phyloP scores from a whole-genome alignment of 2,888 invertebrate species.

The Aspidapion aeneum region DNA sequence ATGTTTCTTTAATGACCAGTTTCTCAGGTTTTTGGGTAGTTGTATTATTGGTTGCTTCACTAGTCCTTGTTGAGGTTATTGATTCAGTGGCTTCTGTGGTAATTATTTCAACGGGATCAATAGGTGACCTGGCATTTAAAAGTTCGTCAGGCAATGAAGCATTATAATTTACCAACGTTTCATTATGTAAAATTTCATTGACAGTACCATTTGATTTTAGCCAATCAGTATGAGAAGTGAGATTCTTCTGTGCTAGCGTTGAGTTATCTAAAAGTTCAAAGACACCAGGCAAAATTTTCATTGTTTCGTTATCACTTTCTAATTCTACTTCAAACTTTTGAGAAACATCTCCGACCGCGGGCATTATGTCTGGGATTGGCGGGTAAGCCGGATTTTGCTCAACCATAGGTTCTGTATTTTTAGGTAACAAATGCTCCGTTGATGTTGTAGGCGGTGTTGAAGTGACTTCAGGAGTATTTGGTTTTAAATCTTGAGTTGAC shows the following conservation, averaged over 20 bases:
- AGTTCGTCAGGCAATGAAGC: slow-evolving; percentile 36
- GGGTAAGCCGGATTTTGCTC: slow-evolving; percentile 54
- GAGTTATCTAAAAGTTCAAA: slow-evolving; percentile 37
- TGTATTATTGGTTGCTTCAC: slow-evolving; percentile 16
- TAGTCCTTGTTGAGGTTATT: slow-evolving; percentile 7
- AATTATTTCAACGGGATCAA: slow-evolving; percentile 29
- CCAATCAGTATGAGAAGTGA: slow-evolving; percentile 37
- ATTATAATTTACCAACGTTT: slow-evolving; percentile 31
- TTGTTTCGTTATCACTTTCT: slow-evolving; percentile 23
- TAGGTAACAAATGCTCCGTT: background rate
- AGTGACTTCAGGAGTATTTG: background rate
- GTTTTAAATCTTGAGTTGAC: no score
- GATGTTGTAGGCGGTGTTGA: background rate
- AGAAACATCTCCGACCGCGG: slow-evolving; percentile 33
- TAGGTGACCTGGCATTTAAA: slow-evolving; percentile 34
- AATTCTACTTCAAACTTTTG: slow-evolving; percentile 27
- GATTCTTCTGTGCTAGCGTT: slow-evolving; percentile 28
- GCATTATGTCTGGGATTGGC: slow-evolving; percentile 52
- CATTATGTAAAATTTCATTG: slow-evolving; percentile 11
- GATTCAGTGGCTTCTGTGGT: slow-evolving; percentile 17
- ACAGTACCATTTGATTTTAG: slow-evolving; percentile 30
- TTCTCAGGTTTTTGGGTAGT: background rate
- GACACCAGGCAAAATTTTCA: slow-evolving; percentile 41
- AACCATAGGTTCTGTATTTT: slow-evolving; percentile 21
- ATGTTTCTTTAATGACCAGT: background rate